Base-by-base conservation (phyloP, 2,888 invertebrate species). In the Horisme vitalbata region DNA sequence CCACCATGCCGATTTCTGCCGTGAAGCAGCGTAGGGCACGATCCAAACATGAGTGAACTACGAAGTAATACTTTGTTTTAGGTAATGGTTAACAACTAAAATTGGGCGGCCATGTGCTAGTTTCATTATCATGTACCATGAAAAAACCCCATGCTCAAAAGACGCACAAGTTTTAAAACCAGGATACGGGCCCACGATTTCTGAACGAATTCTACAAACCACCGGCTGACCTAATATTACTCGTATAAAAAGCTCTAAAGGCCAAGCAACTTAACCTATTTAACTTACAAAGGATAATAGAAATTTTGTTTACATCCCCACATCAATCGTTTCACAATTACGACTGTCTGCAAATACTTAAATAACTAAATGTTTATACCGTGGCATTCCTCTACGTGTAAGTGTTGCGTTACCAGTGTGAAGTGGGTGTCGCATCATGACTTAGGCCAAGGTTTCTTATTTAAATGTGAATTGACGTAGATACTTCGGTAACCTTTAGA, bases 401-500 rank as follows among this genome's bases (percentile, higher is more conserved):
- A 56, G 65, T 59, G 57, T 65, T 68, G 66, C 67, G 63, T 69
- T 64, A 61, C 63, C 68, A 66, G 75, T 74, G 71, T 75, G 75
- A 68, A 66, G 75, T 74, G 71, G 75, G 75, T 72, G 75, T 71
- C 68, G 55, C 57, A 57, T 55, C 63, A 53, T 50, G 55, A 62
- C 63, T 65, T 72, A 59, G 68, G 68, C 70, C 73, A 75, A 75
- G 75, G 75, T 57, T 59, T 53, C 46, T 41, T 26, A 45, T 47
- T 56, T 44, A 26, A 55, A 47, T 56, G 44, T 45, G 34, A 32
- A 45, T 51, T 33, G 46, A 36, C 43, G 49, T 48, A 55, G 55
- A 52, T 44, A 43, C 31, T 31, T 9, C 10, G 28, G 35, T 36
- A 45, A 38, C 36, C 45, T 32, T 21, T 34, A 24, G 6, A 18